These are phyloP conservation scores for Margaritifera margaritifera DNA, from an alignment of 2,888 invertebrate species.

Conservation along the genomic window DNA sequence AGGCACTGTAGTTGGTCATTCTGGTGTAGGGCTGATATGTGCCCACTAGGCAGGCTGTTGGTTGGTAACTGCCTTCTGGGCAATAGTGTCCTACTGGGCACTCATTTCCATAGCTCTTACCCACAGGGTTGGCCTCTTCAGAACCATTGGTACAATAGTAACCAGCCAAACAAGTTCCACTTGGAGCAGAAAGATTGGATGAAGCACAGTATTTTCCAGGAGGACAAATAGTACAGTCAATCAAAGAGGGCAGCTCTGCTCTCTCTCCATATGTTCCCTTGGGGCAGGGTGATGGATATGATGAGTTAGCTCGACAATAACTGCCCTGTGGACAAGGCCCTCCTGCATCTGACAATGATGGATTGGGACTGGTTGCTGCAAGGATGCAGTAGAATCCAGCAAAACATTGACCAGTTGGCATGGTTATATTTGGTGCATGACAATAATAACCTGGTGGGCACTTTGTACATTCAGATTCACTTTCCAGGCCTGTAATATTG, in stretches of 20 bases:
- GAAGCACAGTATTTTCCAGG: conserved; percentile 67
- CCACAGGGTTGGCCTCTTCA: conserved; percentile 62
- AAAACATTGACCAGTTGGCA: conserved; percentile 62
- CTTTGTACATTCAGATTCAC: conserved; percentile 55
- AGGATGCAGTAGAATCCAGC: conserved; percentile 67
- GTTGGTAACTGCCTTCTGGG: conserved; percentile 59
- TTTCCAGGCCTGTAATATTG: conserved; percentile 62
- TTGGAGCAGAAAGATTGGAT: conserved; percentile 55
- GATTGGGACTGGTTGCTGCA: conserved; percentile 53
- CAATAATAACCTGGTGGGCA: conserved; percentile 68
- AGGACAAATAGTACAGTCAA: conserved; percentile 67
- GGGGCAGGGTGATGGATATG: conserved; percentile 60
- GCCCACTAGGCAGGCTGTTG: conserved; percentile 63
- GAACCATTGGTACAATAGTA: conserved; percentile 67
- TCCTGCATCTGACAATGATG: conserved; percentile 43
- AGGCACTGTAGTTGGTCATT: conserved; percentile 54
- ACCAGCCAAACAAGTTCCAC: conserved; percentile 65
- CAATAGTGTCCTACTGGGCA: conserved; percentile 68
- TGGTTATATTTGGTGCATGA: conserved; percentile 62
- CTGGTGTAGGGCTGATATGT: conserved; percentile 62
- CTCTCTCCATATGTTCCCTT: conserved; percentile 68
- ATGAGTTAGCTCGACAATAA: conserved; percentile 61
- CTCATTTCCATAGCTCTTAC: conserved; percentile 64
- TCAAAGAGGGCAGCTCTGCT: conserved; percentile 53
- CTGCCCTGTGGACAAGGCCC: conserved; percentile 66